A percentile compares a stretch with the other conserved stretches of the same genome.
Evolutionary conservation across 2,888 invertebrate species (phyloP).

Genomic region (Zele albiditarsus): DNA sequence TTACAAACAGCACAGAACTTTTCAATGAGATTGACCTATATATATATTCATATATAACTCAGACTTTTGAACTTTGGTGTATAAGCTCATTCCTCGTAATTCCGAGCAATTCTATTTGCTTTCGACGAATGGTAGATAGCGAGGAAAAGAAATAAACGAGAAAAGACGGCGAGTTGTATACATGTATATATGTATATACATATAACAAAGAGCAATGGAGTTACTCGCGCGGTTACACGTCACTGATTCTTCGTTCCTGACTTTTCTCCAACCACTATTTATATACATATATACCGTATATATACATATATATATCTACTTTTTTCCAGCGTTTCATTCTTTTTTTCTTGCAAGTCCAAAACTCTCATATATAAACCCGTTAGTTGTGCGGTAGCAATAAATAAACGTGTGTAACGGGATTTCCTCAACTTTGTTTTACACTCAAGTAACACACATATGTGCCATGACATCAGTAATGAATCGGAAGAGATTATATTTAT

Average conservation of each 20-base stretch:
- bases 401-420: conserved; percentile 22
- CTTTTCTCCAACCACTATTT: conserved; percentile 30
- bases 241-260: conserved; percentile 46
- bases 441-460: conserved; percentile 10
- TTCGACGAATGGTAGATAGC: conserved; percentile 20
- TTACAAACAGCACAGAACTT: neutral
- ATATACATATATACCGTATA: conserved; percentile 18
- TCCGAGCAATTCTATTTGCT: conserved; percentile 42
- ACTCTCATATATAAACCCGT: conserved; percentile 26
- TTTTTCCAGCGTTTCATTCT: conserved; percentile 6
- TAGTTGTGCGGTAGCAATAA: conserved; percentile 26
- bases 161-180: conserved; percentile 6
- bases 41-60: neutral
- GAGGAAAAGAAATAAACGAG: conserved; percentile 11
- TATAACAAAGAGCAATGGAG: conserved; percentile 44
- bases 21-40: neutral
- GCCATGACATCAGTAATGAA: neutral
- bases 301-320: neutral
- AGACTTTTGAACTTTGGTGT: neutral
- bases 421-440: conserved; percentile 21
- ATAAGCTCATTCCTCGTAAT: conserved; percentile 44
- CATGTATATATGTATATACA: neutral
- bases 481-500: neutral
- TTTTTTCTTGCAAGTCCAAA: conserved; percentile 29
- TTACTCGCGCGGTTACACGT: conserved; percentile 42